These are phyloP conservation scores for Calonectris borealis DNA, from an alignment of 2,113 vertebrate genomes.

Conservation along the genomic window DNA sequence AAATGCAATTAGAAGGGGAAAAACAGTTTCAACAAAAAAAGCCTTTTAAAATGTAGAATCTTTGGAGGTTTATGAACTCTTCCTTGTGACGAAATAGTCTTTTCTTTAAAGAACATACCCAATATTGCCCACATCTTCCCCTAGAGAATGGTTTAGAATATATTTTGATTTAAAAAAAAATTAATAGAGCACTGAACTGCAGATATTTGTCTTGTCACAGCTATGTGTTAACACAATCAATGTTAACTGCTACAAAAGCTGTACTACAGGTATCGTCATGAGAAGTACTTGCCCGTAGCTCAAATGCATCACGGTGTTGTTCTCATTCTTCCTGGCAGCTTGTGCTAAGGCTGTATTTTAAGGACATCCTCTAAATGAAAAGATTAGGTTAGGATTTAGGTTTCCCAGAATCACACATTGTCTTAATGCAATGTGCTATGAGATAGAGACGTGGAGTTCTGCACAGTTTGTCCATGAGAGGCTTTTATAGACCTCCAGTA, in stretches of 20 bases:
- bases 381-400: neutral
- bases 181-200: neutral
- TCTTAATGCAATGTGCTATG: neutral
- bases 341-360: neutral
- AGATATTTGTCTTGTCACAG: neutral
- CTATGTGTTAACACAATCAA: neutral
- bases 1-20: neutral
- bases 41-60: neutral
- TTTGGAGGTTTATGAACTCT: neutral
- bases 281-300: neutral
- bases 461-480: neutral
- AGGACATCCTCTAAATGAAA: neutral
- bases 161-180: neutral
- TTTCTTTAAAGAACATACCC: neutral
- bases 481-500: neutral
- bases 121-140: neutral
- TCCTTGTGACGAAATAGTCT: neutral
- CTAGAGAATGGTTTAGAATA: neutral
- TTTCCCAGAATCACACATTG: neutral
- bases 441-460: neutral
- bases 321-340: neutral
- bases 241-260: neutral
- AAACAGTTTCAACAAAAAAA: neutral
- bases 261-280: fast-evolving
- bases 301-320: neutral